Base-by-base conservation (phyloP, 2,113 vertebrate genomes). In the Polypterus senegalus region DNA sequence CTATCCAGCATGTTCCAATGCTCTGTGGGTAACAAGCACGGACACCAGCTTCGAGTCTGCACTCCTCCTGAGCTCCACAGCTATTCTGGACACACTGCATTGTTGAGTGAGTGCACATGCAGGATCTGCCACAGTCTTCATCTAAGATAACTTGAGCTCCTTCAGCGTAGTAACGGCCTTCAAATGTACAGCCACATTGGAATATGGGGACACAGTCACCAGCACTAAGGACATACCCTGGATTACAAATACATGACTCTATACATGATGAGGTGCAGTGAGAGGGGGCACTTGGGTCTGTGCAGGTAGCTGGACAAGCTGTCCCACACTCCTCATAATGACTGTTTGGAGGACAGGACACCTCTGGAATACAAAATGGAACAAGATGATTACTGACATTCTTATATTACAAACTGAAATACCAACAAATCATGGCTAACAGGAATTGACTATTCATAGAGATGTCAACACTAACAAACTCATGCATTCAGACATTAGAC, bases 181-280 rank as follows among this genome's bases (percentile, higher is more conserved):
- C 72, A 63, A 71, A 71, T 1, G 59, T 74, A 62, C 78, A 86
- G 48, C 84, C 83, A 48, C 83, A 88, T 4, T 72, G 58, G 0
- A 56, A 55, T 8, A 45, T 54, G 66, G 67, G 64, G 55, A 85
- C 70, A 0, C 82, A 83, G 5, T 9, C 9, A 0, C 79, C 74
- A 27, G 10, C 61, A 0, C 79, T 79, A 3, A 82, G 73, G 56
- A 85, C 56, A 52, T 69, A 73, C 11, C 79, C 79, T 10, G 49
- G 0, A 53, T 83, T n/a, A 52, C 79, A 85, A 54, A 72, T 46
- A 48, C 82, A 85, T 63, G 73, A 75, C 58, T 84, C 80, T 27
- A 46, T 59, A 9, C 53, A n/a, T 4, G 71, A 75, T 1, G 73
- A 61, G 10, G 63, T 60, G 11, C 84, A 86, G 63, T 68, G 70